Base-by-base conservation (phyloP, 2,888 invertebrate species). In the Stenolophus ochropezus region DNA sequence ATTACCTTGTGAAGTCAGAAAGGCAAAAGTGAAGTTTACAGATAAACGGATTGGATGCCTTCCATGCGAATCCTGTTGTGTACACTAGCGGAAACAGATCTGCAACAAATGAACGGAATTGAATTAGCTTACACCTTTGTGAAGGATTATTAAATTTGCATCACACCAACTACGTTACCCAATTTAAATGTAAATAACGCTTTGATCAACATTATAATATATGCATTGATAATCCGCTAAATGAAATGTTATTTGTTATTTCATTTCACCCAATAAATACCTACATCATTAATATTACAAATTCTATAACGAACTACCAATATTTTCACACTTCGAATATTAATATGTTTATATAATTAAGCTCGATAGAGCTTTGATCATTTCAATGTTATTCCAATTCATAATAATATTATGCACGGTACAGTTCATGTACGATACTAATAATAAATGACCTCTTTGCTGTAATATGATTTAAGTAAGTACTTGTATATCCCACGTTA, bases 131-230 rank as follows among this genome's bases (percentile, higher is more conserved):
- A 61, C n/a, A n/a, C 61, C 61, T 61, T 61, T 25, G 23, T 25
- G 4, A n/a, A 61, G 61, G 61, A 27, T 61, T 61, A 61, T 61
- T 61, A 23, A 61, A 61, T 61, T 61, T 61, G n/a, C 14, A 4
- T 14, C 25, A 6, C 14, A 61, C 61, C n/a, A 23, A 61, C 61
- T 11, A 14, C n/a, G 25, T 61, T 61, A 61, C 25, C 21, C 49
- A 73, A 73, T 73, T 73, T 73, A 73, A 73, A 73, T 73, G 73
- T 73, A 73, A 71, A 73, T 61, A 14, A n/a, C n/a, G 25, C 61
- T 61, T 61, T 61, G 23, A 25, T 61, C 25, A 25, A 23, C 23
- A 25, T 61, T 61, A 61, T 61, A 23, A 61, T 61, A 25, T 25
- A 61, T 61, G 23, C 61, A 61, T 61, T 61, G 25, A 11, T 61